Evolutionary conservation across 2,888 invertebrate genomes (phyloP).

Genomic region (Steinernema carpocapsae): DNA sequence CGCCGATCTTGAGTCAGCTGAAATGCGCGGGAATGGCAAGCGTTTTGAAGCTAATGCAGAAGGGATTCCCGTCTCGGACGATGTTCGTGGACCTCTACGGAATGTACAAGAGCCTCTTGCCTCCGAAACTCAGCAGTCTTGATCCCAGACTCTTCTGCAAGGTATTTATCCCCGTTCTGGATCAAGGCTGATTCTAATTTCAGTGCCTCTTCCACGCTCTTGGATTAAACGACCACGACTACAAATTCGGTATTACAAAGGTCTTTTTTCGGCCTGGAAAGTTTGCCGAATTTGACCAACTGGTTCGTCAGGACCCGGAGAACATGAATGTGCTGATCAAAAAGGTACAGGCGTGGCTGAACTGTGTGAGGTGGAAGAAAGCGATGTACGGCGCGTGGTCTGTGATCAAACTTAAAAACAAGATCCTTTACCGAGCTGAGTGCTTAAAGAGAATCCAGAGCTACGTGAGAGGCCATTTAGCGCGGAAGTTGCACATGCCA

Average conservation of each 20-base stretch:
- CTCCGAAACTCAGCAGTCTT: constrained; percentile 81
- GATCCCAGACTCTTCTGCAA: constrained; percentile 91
- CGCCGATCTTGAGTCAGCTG: constrained; percentile 85
- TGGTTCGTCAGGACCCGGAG: constrained; percentile 91
- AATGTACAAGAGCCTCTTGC: constrained; percentile 86
- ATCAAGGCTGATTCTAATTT: constrained; percentile 47
- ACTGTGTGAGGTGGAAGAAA: constrained; percentile 90
- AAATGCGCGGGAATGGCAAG: constrained; percentile 94
- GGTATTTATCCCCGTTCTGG: constrained; percentile 71
- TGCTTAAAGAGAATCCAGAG: constrained; percentile 85
- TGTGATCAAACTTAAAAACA: constrained; percentile 84
- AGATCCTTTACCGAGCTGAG: constrained; percentile 77
- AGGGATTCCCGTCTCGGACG: constrained; percentile 83
- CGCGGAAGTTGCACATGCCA: constrained; percentile 75
- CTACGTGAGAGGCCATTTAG: constrained; percentile 82
- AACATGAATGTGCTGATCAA: constrained; percentile 83
- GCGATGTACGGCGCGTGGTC: constrained; percentile 88
- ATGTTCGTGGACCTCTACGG: constrained; percentile 85
- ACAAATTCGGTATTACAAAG: constrained; percentile 92
- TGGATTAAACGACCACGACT: constrained; percentile 89
- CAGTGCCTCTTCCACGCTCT: constrained; percentile 91
- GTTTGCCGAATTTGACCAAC: constrained; percentile 80
- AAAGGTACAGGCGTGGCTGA: constrained; percentile 87
- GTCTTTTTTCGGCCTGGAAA: constrained; percentile 98
- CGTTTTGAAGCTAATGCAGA: constrained; percentile 95